phyloP scores from a whole-genome alignment of 37 sponge, comb jelly and placozoan species.

The Corticium candelabrum region DNA sequence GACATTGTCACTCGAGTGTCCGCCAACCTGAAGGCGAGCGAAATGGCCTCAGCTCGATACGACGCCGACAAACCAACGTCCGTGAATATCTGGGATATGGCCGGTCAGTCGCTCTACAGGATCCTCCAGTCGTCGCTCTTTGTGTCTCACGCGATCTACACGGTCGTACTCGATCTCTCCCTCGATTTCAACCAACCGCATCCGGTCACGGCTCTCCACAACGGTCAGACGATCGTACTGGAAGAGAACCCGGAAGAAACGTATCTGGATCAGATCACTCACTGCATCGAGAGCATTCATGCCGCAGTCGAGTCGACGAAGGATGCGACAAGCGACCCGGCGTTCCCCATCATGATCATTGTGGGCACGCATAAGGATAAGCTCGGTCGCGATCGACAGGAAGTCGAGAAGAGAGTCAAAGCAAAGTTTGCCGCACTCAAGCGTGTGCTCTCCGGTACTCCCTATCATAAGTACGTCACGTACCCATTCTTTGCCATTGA shows the following conservation, averaged over 20 bases:
- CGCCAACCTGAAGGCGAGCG: neutral
- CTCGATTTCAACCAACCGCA: neutral
- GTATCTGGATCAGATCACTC: neutral
- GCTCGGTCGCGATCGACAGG: neutral
- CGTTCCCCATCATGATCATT: neutral
- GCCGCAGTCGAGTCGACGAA: neutral
- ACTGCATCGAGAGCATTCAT: neutral
- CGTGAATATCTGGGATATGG: constrained; percentile 7
- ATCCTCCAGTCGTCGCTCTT: constrained; percentile 3
- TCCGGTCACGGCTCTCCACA: neutral
- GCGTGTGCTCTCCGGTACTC: neutral
- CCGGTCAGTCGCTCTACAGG: neutral
- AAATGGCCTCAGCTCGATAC: neutral
- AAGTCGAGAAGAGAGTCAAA: too few relatives aligned
- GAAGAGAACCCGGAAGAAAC: neutral
- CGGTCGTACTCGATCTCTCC: neutral
- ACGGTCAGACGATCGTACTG: neutral
- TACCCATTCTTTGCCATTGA: neutral
- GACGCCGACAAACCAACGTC: neutral
- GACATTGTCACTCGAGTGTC: neutral
- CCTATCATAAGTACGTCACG: neutral
- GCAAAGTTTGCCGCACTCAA: neutral
- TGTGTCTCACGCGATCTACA: neutral
- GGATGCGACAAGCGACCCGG: neutral
- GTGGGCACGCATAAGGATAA: constrained; percentile 2